Evolutionary conservation across 2,888 invertebrate species (phyloP), one percentile per base, ranked within the genome.

Genomic region (Flexamia atlantica): DNA sequence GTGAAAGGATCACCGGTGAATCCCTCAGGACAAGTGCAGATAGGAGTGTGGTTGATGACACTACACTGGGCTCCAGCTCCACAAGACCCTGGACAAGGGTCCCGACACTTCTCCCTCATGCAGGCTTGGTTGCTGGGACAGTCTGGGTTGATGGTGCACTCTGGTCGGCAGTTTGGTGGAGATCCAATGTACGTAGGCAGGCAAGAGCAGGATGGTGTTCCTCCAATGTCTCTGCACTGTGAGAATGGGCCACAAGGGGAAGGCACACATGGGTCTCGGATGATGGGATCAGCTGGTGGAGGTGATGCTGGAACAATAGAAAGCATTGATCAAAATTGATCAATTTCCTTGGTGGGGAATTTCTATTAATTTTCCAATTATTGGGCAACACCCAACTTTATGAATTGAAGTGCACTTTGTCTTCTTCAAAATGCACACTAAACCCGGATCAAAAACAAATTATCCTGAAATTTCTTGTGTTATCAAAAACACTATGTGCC

Each of bases 1-100:
- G 92, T 92, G 89, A 95, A 95, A 82, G 95, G 95, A 91, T 96
- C 93, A 82, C 96, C 96, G 85, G 93, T 94, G 88, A 94, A 96
- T 86, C 95, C 95, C 89, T 93, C 91, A 87, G 91, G 91, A 89
- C 96, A 96, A 88, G 93, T 94, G 89, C 97, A 97, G 85, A 94
- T 91, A 84, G 96, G 96, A 87, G 94, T 93, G 90, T 97, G 96
- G 89, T 95, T 95, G 87, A 95, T 91, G 79, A 95, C 95, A 86
- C 92, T 93, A 90, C 97, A 97, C 85, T 93, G 91, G 30, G 96
- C 94, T 89, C 94, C 93, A 84, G 93, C 90, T 76, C 96, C 96
- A 89, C 96, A 96, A 74, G 95, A 93, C 70, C 91, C 91, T 20
- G 90, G 90, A 85, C 92, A 92, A 3, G 92, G 92, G 86, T 92